Evolutionary conservation across 2,797 vertebrate species (phyloP).

Genomic region (Ctenochaetus hawaiiensis): DNA sequence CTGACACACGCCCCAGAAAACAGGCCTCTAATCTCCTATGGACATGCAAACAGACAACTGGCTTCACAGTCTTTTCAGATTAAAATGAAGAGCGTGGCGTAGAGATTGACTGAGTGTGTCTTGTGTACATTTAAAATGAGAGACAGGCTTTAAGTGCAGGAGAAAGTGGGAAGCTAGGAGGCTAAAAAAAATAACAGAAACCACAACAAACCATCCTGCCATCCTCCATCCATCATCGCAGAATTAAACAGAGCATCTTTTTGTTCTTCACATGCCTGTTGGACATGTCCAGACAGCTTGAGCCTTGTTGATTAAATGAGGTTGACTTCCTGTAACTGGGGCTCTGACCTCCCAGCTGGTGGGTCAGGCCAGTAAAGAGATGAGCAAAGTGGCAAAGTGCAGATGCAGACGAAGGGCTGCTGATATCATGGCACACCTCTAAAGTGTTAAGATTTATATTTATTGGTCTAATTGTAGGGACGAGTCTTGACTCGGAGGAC

Average conservation of each 20-base stretch:
- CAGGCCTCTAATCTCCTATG: constrained; percentile 44
- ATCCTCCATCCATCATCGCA: constrained; percentile 1
- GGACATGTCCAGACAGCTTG: constrained; percentile 53
- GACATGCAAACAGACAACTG: constrained; percentile 38
- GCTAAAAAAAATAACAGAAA: background rate
- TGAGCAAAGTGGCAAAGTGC: constrained; percentile 24
- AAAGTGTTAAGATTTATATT: constrained; percentile 24
- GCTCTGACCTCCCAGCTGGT: constrained; percentile 59
- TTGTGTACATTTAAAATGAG: constrained; percentile 20
- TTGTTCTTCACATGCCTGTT: constrained; percentile 20
- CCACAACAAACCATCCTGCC: constrained; percentile 10
- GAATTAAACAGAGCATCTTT: constrained; percentile 24
- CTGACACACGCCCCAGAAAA: constrained; percentile 47
- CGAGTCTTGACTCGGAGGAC: constrained; percentile 50
- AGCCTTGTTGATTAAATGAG: constrained; percentile 51
- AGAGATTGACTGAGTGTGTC: constrained; percentile 7
- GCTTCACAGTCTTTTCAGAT: constrained; percentile 54
- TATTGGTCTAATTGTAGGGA: constrained; percentile 30
- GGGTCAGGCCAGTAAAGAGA: constrained; percentile 9
- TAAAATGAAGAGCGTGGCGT: constrained; percentile 38
- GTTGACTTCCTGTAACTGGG: constrained; percentile 61
- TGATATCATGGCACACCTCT: constrained; percentile 33
- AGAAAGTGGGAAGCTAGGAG: background rate
- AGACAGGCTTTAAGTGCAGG: background rate
- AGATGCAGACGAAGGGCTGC: constrained; percentile 5